Conservation (phyloP, 2,888 invertebrate genomes). For the Macrophya annulata region DNA sequence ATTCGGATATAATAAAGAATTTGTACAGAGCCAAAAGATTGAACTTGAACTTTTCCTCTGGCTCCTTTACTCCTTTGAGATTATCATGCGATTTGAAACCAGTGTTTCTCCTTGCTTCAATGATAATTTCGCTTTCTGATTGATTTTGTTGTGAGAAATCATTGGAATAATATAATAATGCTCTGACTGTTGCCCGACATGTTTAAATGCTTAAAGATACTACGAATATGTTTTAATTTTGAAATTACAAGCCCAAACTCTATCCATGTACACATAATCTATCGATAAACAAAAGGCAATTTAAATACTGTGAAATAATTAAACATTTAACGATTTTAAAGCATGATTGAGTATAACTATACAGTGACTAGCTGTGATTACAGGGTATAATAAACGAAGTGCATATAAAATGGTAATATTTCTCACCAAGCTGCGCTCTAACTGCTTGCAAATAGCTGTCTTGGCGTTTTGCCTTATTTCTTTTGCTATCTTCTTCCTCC, state of each 20-base stretch:
- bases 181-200: neutral
- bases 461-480: constrained; percentile 79
- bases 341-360: neutral
- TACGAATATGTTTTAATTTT: neutral
- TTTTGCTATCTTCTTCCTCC: constrained; percentile 68
- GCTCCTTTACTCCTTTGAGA: neutral
- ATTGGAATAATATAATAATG: neutral
- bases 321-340: neutral
- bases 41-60: neutral
- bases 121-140: neutral
- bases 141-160: neutral
- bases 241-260: neutral
- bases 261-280: neutral
- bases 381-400: neutral
- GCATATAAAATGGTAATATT: constrained; percentile 17
- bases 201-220: neutral
- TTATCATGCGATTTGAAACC: neutral
- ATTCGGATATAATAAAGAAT: neutral
- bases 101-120: neutral
- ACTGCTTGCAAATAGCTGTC: constrained; percentile 80
- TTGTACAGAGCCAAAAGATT: neutral
- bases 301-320: neutral
- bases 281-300: neutral
- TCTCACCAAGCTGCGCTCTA: constrained; percentile 74
- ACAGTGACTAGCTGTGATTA: neutral